Base-by-base conservation (phyloP, 2,797 vertebrate genomes). In the Pipistrellus pipistrellus region DNA sequence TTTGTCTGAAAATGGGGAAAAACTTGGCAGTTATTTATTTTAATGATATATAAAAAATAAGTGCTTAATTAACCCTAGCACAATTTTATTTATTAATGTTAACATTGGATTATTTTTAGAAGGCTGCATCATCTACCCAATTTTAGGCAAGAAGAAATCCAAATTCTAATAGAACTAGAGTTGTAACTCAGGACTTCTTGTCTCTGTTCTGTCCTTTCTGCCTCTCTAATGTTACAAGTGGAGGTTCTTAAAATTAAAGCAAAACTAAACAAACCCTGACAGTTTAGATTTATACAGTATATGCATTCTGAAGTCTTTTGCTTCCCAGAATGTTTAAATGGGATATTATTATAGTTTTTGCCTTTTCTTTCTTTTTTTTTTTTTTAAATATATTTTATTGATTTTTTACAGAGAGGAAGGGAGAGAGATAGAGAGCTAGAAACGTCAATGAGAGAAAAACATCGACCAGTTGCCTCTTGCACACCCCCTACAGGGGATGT, bases 1-100 rank as follows among this genome's bases (percentile, higher is more conserved):
- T 93, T 89, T 78, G 72, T 87, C 62, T 88, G 48, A 90, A 68
- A 92, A 90, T 76, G 41, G 53, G 83, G 18, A 51, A 95, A 95
- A 64, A 78, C 3, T 41, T 77, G 25, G 21, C 15, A 90, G 12
- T 69, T 75, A 71, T 23, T 71, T 69, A 21, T 89, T 68, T 75
- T 11, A 30, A 55, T 85, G 32, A 38, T 85, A 2, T 35, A 12
- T 82, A 71, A 66, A 41, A 95, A 83, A 53, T 32, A 88, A 72
- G 21, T 57, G 35, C n/a, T 76, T 80, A 85, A 64, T 80, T 80
- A 85, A 69, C 23, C 0, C 10, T 5, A 9, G 90, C 23, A 77
- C 55, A 66, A 3, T 76, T 73, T 85, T 86, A 48, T 77, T 51
- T 21, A 1, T 72, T 14, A 72, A 1, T 73, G n/a, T 48, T 64